Base-by-base conservation (phyloP, 2,113 vertebrate genomes). In the Saimiri boliviensis region DNA sequence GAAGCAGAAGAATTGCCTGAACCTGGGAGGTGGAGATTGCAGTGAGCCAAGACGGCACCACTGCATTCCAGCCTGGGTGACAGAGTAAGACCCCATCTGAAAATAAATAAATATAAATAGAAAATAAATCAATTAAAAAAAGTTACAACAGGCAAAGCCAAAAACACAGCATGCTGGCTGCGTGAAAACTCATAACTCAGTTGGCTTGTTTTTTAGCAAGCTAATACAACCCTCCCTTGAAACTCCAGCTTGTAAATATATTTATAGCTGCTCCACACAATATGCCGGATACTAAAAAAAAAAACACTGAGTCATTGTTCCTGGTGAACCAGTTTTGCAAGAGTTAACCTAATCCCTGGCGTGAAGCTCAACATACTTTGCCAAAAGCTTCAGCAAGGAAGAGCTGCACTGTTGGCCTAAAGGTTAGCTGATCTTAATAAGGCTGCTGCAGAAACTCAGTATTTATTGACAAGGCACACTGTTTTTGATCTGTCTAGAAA, bases 311-410 rank as follows among this genome's bases (percentile, higher is more conserved):
- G 90, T 97, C 96, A 97, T 83, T 95, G 92, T 96, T 97, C 92
- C 92, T 97, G 94, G 95, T 96, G 87, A 98, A 97, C 96, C 85
- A 92, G 98, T 97, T 98, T 94, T 93, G 84, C 95, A 97, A 97
- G 95, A 92, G 93, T 98, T 97, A 98, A 97, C 77, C 52, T 94
- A 92, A 97, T 92, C 76, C 91, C 40, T 96, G 91, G 19, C 66
- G 83, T 54, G 76, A 92, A 95, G 37, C 68, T 95, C 60, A 60
- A 88, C 63, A 92, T 8, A 76, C 42, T 84, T 93, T 88, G 93
- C 68, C 77, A 32, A 81, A 82, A 93, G 47, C 58, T 63, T 80
- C 16, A 91, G 58, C 45, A 66, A 92, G 86, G 35, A 93, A 66
- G 84, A 86, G 25, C 68, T 5, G 8, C 10, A 4, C 42, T 91